A percentile compares a stretch with the other conserved stretches of the same genome.
Conservation (phyloP, 2,888 invertebrate species). For the Hemithea aestivaria region DNA sequence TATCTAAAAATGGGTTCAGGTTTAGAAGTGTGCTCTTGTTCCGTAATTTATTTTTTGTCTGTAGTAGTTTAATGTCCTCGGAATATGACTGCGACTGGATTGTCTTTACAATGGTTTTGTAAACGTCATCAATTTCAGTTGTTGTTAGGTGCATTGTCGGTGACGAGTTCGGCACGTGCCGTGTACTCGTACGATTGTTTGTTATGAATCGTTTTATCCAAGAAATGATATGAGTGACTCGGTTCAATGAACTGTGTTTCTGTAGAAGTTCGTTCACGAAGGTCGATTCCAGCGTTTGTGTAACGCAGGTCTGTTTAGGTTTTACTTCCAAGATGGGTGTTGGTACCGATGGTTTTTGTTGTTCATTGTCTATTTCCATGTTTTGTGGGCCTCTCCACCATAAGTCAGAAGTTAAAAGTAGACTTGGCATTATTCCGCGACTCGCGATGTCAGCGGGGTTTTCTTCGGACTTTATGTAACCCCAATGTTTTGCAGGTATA, state of each 20-base stretch:
- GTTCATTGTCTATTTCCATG: no score
- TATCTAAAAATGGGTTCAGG: constrained; percentile 4
- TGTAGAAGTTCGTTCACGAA: no score
- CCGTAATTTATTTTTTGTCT: neutral
- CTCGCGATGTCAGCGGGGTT: constrained; percentile 18
- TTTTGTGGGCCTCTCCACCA: constrained; percentile 22
- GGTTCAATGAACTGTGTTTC: no score
- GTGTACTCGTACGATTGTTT: neutral
- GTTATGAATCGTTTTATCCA: neutral
- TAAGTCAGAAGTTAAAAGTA: constrained; percentile 5
- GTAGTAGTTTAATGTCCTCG: neutral
- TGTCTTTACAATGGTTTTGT: neutral
- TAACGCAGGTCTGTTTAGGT: no score
- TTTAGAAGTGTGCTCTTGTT: constrained; percentile 2
- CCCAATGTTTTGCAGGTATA: constrained; percentile 6
- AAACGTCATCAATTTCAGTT: neutral
- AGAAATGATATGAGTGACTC: no score
- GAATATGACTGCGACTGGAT: neutral
- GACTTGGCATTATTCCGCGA: constrained; percentile 8
- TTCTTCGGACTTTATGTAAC: constrained; percentile 16
- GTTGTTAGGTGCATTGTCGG: neutral
- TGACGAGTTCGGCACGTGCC: neutral
- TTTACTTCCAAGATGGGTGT: no score
- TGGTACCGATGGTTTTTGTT: no score
- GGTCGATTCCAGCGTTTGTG: no score